Evolutionary conservation across 2,888 invertebrate genomes (phyloP), one percentile per base, ranked within the genome.

Genomic region (Polydrusus tereticollis): DNA sequence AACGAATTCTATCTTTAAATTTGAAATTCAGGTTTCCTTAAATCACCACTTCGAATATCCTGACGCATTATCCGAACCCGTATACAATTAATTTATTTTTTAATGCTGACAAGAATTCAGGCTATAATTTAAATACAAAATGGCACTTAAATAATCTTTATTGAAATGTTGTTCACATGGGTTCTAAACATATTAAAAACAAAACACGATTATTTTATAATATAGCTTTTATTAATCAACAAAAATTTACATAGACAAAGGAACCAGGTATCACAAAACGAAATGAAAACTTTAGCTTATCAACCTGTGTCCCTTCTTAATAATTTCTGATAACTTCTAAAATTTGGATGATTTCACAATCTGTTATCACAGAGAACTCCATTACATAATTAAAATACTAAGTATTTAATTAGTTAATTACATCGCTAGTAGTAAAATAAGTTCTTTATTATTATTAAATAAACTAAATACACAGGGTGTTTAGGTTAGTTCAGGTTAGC

Each of bases 321-420:
- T 21, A 4, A 47, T 20, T 23, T 60, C n/a, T 45, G 16, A 26
- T 60, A 60, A 60, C 20, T 16, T 63, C 26, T 33, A 50, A 29
- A 33, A 20, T 47, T 45, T 47, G n/a, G 2, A 10, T 10, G 12
- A 20, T 47, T 45, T 62, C 36, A 33, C 20, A 63, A 14, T 16
- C 20, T 63, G 63, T 29, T 55, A 63, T 63, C 63, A 63, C 63
- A 63, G 63, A 47, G 36, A 52, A 29, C 52, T 29, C 29, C 50
- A 23, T 23, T 50, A 50, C 21, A 29, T 26, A 55, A 29, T 29
- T 29, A 29, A 29, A 55, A 16, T 29, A 55, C 29, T 14, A 26
- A 26, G 23, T 21, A 21, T n/a, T 7, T 26, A 26, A 3, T 26
- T 5, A 7, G 7, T 26, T 26, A 26, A 5, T 18, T 43, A 50